Evolutionary conservation across 2,113 vertebrate genomes (phyloP).

Genomic region (Aphelocoma coerulescens): DNA sequence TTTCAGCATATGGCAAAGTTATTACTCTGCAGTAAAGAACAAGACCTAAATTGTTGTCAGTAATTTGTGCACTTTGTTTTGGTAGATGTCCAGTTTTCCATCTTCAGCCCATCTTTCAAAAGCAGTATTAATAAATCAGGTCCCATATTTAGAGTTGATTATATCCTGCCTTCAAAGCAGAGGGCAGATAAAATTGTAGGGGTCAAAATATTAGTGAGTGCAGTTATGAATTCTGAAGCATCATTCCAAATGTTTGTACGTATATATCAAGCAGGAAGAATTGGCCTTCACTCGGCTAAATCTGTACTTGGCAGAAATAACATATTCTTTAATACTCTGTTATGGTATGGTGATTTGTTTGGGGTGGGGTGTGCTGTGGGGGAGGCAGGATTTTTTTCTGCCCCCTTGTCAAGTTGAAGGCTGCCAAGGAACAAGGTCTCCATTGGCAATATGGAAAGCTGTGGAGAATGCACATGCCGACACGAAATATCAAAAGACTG

Average conservation of each 20-base stretch:
- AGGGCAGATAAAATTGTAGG: not conserved
- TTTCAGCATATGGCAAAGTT: not conserved
- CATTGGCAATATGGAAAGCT: not conserved
- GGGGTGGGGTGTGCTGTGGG: not conserved
- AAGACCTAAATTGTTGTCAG: not conserved
- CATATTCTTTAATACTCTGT: not conserved
- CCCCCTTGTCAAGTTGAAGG: not conserved
- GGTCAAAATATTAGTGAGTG: not conserved
- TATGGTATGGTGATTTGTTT: not conserved
- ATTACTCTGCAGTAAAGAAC: not conserved
- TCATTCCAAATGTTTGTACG: not conserved
- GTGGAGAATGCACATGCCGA: not conserved
- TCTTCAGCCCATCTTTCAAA: not conserved
- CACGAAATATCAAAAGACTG: conserved; percentile 8
- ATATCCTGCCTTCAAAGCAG: not conserved
- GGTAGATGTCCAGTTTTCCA: not conserved
- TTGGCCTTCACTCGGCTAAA: not conserved
- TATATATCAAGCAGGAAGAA: fast-evolving
- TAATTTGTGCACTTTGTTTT: fast-evolving
- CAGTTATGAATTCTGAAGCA: not conserved
- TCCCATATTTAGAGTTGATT: not conserved
- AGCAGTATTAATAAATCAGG: not conserved
- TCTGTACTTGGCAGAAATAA: not conserved
- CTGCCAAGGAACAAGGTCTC: not conserved
- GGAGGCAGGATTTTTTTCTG: not conserved